Base-by-base conservation (phyloP, 2,888 invertebrate genomes). In the Agrotis clavis region DNA sequence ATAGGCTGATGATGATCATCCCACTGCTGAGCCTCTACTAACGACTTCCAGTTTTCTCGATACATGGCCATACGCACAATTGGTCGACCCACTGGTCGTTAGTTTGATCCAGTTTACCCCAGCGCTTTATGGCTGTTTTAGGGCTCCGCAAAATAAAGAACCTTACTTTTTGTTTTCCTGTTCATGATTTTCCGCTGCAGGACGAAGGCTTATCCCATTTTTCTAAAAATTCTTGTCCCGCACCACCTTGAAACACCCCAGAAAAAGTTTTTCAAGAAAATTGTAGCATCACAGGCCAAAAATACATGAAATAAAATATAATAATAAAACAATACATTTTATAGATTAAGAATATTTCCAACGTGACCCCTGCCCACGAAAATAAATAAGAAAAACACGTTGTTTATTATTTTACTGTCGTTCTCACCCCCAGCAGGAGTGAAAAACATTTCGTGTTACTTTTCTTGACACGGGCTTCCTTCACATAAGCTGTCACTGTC, bases 401-500 rank as follows among this genome's bases (percentile, higher is more conserved):
- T 62, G 47, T 71, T 56, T 72, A 67, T 80, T 71, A 80, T 81
- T 77, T 65, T 0, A 54, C 72, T 67, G 67, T 57, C 71, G 64
- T 62, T 61, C 47, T 48, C 25, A n/a, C 16, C n/a, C 56, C 19
- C 48, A 50, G 30, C 68, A 74, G 65, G 65, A 51, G 51, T 64
- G 54, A 57, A 45, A 72, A 77, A 70, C 71, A 64, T 81, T 70
- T 50, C 56, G 53, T 68, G 71, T 78, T 78, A 68, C 59, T 50
- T 67, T 54, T 16, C 4, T 16, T 81, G 81, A 81, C 81, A 69
- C 30, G 53, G 57, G 62, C 70, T 63, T 66, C 77, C 65, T 80
- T 50, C 65, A 70, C 66, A 61, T 81, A 45, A 67, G 54, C 66
- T 78, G 82, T 81, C 81, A 78, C 50, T 68, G 77, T 81, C 81